These are phyloP conservation scores for Paradoxurus hermaphroditus DNA, from an alignment of 2,113 vertebrate genomes.

Conservation along the genomic window DNA sequence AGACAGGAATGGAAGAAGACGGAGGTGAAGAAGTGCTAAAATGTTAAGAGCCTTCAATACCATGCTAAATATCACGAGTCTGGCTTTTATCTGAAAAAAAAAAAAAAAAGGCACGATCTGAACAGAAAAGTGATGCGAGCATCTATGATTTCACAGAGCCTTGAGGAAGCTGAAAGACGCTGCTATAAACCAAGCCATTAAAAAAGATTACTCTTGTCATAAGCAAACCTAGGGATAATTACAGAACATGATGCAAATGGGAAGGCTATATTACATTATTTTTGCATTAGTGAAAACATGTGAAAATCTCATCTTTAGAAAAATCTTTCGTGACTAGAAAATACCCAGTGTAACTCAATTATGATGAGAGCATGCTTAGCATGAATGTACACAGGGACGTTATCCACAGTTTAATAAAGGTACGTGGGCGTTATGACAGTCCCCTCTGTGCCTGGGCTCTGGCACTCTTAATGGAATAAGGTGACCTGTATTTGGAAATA, in stretches of 20 bases:
- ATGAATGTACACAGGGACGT: not conserved
- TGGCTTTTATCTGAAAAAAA: not conserved
- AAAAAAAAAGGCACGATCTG: not conserved
- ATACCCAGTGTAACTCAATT: not conserved
- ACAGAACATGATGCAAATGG: conserved; percentile 7
- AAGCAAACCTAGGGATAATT: not conserved
- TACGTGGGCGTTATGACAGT: not conserved
- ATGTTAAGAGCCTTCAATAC: not conserved
- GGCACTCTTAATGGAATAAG: not conserved
- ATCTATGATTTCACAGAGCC: not conserved
- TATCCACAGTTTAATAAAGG: not conserved
- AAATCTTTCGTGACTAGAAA: not conserved
- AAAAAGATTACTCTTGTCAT: not conserved
- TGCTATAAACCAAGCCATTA: not conserved
- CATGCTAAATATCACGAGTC: not conserved
- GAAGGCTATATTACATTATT: not conserved
- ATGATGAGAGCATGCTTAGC: not conserved
- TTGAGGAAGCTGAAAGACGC: not conserved
- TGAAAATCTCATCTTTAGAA: not conserved
- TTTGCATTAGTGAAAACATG: not conserved
- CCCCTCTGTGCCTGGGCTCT: not conserved
- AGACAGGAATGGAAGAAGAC: not conserved
- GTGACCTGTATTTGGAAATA: conserved; percentile 1
- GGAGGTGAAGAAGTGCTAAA: not conserved
- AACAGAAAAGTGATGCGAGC: not conserved